Percentiles rank a stretch among this genome's conserved stretches.
phyloP scores from a whole-genome alignment of 1,140 invertebrate genomes.

The Hirudo medicinalis region DNA sequence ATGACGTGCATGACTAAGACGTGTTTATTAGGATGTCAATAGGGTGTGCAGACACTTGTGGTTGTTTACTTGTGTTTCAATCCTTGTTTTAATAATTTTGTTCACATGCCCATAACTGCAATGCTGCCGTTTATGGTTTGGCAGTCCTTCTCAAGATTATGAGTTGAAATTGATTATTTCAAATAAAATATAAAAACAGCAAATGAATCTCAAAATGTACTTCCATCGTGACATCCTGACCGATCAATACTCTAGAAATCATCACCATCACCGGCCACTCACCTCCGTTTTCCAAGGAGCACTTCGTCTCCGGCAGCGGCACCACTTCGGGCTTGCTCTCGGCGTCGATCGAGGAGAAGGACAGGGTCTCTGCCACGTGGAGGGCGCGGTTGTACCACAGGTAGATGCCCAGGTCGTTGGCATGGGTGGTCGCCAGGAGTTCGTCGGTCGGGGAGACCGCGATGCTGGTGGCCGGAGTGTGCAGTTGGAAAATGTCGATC shows the following conservation, averaged over 20 bases:
- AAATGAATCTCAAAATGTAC: no score
- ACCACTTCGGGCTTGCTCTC: slow-evolving; percentile 1
- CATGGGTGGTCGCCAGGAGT: slow-evolving; percentile 74
- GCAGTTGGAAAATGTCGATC: slow-evolving; percentile 36
- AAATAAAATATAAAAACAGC: no score
- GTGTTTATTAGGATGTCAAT: no score
- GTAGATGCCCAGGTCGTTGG: slow-evolving; percentile 74
- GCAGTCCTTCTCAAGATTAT: no score
- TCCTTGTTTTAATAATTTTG: no score
- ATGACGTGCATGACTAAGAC: no score
- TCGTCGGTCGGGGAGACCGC: slow-evolving; percentile 79
- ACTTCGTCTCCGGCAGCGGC: neutral
- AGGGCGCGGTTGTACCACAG: slow-evolving; percentile 83
- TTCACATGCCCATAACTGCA: no score
- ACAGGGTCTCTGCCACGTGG: slow-evolving; percentile 41
- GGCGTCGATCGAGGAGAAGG: neutral
- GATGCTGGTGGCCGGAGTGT: slow-evolving; percentile 52
- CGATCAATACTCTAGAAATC: slow-evolving; percentile 38
- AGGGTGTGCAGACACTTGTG: no score
- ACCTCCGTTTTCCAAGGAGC: slow-evolving; percentile 33
- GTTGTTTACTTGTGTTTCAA: no score
- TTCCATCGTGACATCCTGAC: no score
- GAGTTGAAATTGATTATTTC: no score
- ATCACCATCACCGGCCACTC: slow-evolving; percentile 32
- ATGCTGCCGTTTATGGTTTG: no score